Evolutionary conservation across 2,888 invertebrate species (phyloP), one percentile per base, ranked within the genome.

Genomic region (Drosophila borborema): DNA sequence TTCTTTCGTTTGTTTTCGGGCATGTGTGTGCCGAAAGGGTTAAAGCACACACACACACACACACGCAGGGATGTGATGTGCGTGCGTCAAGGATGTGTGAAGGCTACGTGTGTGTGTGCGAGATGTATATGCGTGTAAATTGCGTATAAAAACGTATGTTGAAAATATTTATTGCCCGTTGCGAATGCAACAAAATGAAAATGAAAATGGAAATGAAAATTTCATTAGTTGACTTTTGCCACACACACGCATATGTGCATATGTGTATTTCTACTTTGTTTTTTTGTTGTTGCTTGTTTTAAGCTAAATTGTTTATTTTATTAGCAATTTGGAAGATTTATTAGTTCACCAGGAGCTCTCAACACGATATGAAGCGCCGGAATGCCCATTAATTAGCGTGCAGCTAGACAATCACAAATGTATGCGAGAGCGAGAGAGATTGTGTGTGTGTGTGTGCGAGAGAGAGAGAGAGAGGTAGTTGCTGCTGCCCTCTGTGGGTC

Each of bases 101-200:
- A 56, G 49, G 34, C n/a, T 51, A 18, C 63, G 81, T 65, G 73
- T 90, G 90, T 51, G 51, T 67, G 81, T 65, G 73, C 45, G 86
- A 79, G 90, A 87, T 90, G 90, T 79, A 87, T 90, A 82, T 70
- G 90, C 88, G 90, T 88, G 87, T 69, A 88, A 88, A 90, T 88
- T 88, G 90, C 90, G 90, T 88, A 89, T 89, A 87, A 87, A 87
- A 89, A 81, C 79, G 82, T 83, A 80, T 91, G 90, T 87, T 91
- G 84, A 87, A 92, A 89, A 90, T 92, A 91, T 91, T 91, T 91
- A 91, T 91, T 91, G 80, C 91, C 85, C 91, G 91, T 92, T 91
- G 79, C 91, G 91, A 91, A 92, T 92, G 89, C 89, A 90, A 89
- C 91, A 87, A 91, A 91, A 91, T 91, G 91, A 90, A 84, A 86